Conservation (phyloP, 92 coral and sea anemone species). For the Galaxea fascicularis region DNA sequence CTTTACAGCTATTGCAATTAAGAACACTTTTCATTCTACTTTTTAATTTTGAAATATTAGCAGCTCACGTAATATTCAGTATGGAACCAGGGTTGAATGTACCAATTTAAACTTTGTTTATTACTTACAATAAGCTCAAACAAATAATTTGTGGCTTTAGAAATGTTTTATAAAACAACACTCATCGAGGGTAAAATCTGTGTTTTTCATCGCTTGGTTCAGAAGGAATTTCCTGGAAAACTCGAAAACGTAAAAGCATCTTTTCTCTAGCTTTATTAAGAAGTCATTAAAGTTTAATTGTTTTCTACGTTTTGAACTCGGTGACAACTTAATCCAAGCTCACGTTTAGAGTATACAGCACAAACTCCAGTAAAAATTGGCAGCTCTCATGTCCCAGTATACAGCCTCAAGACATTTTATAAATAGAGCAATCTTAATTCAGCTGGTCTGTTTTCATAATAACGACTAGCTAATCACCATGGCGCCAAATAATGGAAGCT, state of each 20-base stretch:
- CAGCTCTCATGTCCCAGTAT: not conserved
- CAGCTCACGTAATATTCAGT: conserved; percentile 11
- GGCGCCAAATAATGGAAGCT: conserved; percentile 23
- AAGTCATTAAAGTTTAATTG: conserved; percentile 70
- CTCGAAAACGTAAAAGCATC: not conserved
- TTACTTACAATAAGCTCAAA: conserved; percentile 10
- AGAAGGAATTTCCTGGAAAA: not conserved
- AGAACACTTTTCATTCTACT: not conserved
- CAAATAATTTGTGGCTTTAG: conserved; percentile 19
- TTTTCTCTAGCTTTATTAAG: conserved; percentile 35
- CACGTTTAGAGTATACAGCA: not conserved
- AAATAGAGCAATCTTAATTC: not conserved
- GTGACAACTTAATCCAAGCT: conserved; percentile 10
- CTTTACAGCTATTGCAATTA: not conserved
- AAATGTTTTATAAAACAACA: not conserved
- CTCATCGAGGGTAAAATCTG: not conserved
- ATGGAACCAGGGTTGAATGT: conserved; percentile 17
- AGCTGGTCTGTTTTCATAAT: conserved; percentile 15
- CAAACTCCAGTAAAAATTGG: conserved; percentile 2
- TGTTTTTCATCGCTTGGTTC: not conserved
- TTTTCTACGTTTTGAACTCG: conserved; percentile 1
- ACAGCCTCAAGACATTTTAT: conserved; percentile 18
- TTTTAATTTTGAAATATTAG: conserved; percentile 1
- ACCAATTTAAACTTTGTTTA: conserved; percentile 25
- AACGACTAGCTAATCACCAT: conserved; percentile 20